Percentiles rank a stretch among this genome's conserved stretches.
Conservation (phyloP, 2,113 vertebrate genomes). For the Oxyruncus cristatus region DNA sequence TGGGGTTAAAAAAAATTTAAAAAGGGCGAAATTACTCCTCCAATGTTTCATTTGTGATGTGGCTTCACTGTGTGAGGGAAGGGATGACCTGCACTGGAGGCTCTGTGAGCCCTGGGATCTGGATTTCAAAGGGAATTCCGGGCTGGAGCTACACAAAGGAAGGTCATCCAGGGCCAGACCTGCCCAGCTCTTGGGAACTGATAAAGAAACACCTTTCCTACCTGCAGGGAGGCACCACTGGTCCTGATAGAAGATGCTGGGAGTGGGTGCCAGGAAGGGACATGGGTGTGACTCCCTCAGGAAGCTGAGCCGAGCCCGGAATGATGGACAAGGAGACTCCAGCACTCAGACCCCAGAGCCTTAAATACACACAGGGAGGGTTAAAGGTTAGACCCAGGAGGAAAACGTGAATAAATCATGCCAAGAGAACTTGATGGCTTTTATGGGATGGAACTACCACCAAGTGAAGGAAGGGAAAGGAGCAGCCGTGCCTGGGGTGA, state of each 20-base stretch:
- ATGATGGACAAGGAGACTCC: fast-evolving
- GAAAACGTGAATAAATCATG: background rate
- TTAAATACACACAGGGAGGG: background rate
- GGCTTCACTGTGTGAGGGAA: background rate
- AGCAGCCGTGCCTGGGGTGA: background rate
- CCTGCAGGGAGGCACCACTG: background rate
- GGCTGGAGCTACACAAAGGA: background rate
- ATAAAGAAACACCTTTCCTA: background rate
- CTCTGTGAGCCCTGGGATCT: background rate
- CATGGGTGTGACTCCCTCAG: background rate
- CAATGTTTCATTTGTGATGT: background rate
- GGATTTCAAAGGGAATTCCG: background rate
- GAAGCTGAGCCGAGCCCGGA: too few species aligned
- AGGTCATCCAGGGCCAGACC: background rate
- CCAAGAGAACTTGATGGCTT: background rate
- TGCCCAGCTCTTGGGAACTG: background rate
- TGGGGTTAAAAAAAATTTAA: background rate
- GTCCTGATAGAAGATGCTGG: fast-evolving
- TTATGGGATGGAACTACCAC: background rate
- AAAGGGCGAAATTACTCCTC: background rate
- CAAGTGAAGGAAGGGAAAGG: background rate
- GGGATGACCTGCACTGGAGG: background rate
- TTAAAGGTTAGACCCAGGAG: background rate
- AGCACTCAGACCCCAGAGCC: background rate
- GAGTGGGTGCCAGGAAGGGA: background rate